Base-by-base conservation (phyloP, 2,888 invertebrate genomes). In the Epistrophella euchroma region DNA sequence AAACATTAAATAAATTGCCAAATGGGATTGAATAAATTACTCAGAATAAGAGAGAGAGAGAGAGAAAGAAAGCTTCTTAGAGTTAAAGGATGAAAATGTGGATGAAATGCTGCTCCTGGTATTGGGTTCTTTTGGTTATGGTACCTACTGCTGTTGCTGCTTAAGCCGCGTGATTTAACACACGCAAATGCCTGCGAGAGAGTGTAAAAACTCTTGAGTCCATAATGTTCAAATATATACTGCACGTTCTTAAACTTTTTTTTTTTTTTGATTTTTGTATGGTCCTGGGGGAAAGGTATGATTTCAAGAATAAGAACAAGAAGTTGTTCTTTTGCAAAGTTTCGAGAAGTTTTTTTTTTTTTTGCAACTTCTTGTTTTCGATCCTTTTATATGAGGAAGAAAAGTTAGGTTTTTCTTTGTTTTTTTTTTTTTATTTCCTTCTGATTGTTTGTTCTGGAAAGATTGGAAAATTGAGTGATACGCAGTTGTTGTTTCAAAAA, bases 21-120 rank as follows among this genome's bases (percentile, higher is more conserved):
- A 86, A 86, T 82, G 82, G 77, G 82, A 86, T 82, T 77, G 82
- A 86, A 86, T 86, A 86, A 86, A 86, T 82, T 82, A 82, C 86
- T 86, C 74, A 77, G 70, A 35, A 35, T 28, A 11, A 32, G 55
- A 55, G 9, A 15, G n/a, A 13, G 22, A 50, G 50, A 4, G 13
- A 25, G 5, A 25, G 25, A 13, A 0, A 52, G 52, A 5, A n/a
- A 47, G 45, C 22, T 45, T 17, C 62, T 62, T 47, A 35, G 43
- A 64, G 40, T 58, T 73, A 15, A 19, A 7, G 28, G 58, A 40
- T 11, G 55, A 58, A 17, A 43, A 58, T 17, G 47, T 35, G n/a
- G 76, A 43, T 47, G 28, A 2, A 22, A 40, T 47, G 28, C 15
- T 32, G 71, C 22, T 47, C 2, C 9, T 32, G 32, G 5, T 32